Evolutionary conservation across 92 coral and sea anemone species (phyloP).

Genomic region (Siderastrea siderea): DNA sequence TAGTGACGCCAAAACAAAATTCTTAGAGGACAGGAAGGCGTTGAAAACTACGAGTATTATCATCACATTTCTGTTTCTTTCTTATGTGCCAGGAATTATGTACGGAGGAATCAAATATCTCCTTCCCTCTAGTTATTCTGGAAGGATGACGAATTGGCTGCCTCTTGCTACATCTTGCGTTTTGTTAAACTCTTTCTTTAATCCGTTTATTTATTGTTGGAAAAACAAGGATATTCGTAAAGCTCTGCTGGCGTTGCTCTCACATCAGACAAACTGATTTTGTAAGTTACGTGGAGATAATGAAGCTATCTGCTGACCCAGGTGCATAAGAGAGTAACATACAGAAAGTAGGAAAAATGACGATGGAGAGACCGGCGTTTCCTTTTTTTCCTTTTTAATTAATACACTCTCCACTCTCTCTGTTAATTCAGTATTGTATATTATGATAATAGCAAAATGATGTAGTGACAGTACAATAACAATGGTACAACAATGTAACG

Average conservation of each 20-base stretch:
- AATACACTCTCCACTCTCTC: too few species aligned
- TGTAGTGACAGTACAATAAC: too few species aligned
- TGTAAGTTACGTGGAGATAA: too few species aligned
- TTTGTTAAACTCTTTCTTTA: conserved; percentile 8
- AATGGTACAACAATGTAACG: too few species aligned
- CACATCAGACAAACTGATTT: background rate
- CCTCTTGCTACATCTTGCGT: background rate
- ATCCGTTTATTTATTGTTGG: conserved; percentile 4
- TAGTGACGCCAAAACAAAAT: background rate
- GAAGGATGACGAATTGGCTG: background rate
- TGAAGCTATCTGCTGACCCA: too few species aligned
- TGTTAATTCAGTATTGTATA: too few species aligned
- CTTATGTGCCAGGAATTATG: background rate
- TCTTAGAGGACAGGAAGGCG: background rate
- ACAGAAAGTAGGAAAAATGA: too few species aligned
- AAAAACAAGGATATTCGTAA: conserved; percentile 9
- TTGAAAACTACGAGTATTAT: conserved; percentile 5
- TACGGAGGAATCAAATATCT: background rate
- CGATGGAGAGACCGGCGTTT: too few species aligned
- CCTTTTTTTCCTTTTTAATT: too few species aligned
- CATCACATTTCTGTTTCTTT: background rate
- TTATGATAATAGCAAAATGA: too few species aligned
- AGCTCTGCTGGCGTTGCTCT: background rate
- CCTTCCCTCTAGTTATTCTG: background rate
- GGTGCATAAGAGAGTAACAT: too few species aligned